A percentile compares a stretch with the other conserved stretches of the same genome.
These are phyloP conservation scores for Donacobius atricapilla DNA, from an alignment of 2,113 vertebrate genomes.

Conservation along the genomic window DNA sequence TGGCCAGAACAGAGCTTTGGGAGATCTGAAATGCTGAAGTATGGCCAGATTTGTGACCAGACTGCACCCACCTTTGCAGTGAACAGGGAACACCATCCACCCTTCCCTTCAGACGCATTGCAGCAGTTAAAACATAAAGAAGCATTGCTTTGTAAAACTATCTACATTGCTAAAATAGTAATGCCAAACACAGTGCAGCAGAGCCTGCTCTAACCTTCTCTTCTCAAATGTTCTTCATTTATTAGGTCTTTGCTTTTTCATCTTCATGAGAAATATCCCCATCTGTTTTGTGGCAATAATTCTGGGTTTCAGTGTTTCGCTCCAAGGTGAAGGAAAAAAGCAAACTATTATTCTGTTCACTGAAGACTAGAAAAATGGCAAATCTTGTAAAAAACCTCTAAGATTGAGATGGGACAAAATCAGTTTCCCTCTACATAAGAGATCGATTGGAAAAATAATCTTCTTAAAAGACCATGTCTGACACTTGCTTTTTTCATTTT, in stretches of 20 bases:
- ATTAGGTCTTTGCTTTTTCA: conserved; percentile 3
- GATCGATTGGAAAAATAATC: background rate
- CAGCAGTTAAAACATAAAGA: background rate
- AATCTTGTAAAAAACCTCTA: background rate
- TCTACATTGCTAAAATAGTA: background rate
- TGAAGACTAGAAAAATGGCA: conserved; percentile 27
- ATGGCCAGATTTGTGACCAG: background rate
- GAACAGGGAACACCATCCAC: background rate
- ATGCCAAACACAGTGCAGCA: background rate
- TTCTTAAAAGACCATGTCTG: background rate
- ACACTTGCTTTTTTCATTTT: conserved; percentile 11
- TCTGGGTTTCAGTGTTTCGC: background rate
- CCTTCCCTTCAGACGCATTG: background rate
- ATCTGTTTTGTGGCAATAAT: conserved; percentile 22
- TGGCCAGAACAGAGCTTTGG: background rate
- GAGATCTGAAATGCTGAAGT: background rate
- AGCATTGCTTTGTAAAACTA: background rate
- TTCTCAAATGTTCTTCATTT: conserved; percentile 18
- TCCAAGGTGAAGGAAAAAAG: conserved; percentile 42
- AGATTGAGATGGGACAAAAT: background rate
- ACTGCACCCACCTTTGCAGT: background rate
- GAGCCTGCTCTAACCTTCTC: conserved; percentile 6
- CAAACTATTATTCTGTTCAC: conserved; percentile 23
- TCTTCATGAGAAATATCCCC: conserved; percentile 38
- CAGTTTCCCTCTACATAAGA: background rate